Conservation (phyloP, 2,888 invertebrate species). For the Cheilosia scutellata region DNA sequence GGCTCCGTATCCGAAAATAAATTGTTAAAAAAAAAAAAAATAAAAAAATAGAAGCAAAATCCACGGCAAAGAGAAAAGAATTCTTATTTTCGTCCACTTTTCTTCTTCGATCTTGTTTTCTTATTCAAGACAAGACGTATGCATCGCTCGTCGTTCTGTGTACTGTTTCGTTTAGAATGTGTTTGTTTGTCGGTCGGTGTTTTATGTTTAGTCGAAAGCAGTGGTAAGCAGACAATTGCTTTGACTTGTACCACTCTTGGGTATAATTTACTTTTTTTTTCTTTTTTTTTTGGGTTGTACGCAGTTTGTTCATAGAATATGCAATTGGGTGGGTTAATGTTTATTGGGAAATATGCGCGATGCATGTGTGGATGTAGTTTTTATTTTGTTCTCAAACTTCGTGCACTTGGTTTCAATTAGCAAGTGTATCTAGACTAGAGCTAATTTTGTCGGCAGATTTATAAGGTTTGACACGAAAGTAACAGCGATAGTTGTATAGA, state of each 20-base stretch:
- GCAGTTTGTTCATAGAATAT: slow-evolving; percentile 57
- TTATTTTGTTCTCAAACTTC: slow-evolving; percentile 1
- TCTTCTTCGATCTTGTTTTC: slow-evolving; percentile 76
- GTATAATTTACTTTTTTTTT: slow-evolving; percentile 41
- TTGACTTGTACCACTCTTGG: slow-evolving; percentile 50
- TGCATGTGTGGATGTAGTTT: slow-evolving; percentile 35
- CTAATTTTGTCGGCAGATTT: slow-evolving; percentile 11
- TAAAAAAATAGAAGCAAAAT: slow-evolving; percentile 19
- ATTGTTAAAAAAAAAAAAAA: slow-evolving; percentile 63
- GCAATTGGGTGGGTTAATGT: slow-evolving; percentile 61
- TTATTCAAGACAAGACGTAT: slow-evolving; percentile 74
- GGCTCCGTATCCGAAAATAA: slow-evolving; percentile 75
- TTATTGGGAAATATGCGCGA: slow-evolving; percentile 42
- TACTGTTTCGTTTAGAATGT: slow-evolving; percentile 58
- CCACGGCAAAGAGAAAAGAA: slow-evolving; percentile 71
- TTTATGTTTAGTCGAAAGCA: slow-evolving; percentile 65
- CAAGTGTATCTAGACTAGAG: slow-evolving; percentile 49
- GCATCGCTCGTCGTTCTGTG: slow-evolving; percentile 49
- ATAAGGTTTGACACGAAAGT: slow-evolving; percentile 7
- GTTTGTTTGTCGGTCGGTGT: slow-evolving; percentile 51
- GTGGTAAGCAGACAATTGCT: slow-evolving; percentile 59
- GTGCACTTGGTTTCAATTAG: slow-evolving; percentile 67
- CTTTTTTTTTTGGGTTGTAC: slow-evolving; percentile 43
- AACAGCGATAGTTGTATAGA: neutral
- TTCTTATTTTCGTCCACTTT: slow-evolving; percentile 75